Evolutionary conservation across 35 echinoderm and acorn worm species (phyloP).

Genomic region (Chiridota heheva): DNA sequence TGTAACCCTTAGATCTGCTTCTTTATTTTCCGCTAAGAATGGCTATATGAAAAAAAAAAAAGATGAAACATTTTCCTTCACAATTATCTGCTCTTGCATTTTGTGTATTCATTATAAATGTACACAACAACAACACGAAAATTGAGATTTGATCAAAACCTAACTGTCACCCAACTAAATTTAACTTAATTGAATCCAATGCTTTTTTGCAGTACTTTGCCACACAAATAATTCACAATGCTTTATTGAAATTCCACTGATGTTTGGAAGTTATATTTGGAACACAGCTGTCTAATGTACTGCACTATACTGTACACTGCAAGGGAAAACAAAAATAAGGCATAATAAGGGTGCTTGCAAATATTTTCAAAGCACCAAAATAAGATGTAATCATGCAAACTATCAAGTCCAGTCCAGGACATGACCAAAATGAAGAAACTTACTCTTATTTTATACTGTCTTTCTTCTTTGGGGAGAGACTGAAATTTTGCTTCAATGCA

Average conservation of each 20-base stretch:
- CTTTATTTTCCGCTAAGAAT: conserved; percentile 67
- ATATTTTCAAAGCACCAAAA: too few relatives aligned
- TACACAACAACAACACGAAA: neutral
- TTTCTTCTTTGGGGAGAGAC: conserved; percentile 63
- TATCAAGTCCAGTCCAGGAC: neutral
- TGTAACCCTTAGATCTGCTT: conserved; percentile 66
- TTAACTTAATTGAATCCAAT: neutral
- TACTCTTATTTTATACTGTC: conserved; percentile 79
- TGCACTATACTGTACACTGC: too few relatives aligned
- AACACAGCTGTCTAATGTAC: too few relatives aligned
- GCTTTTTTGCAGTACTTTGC: neutral
- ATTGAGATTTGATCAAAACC: neutral
- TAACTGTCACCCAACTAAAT: neutral
- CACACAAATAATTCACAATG: neutral
- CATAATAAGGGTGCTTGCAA: too few relatives aligned
- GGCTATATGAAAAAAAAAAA: conserved; percentile 29
- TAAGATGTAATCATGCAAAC: too few relatives aligned
- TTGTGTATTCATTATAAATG: neutral
- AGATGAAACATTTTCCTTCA: too few relatives aligned
- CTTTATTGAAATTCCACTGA: too few relatives aligned
- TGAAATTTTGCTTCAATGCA: conserved; percentile 69
- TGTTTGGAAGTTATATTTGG: too few relatives aligned
- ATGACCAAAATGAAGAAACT: neutral
- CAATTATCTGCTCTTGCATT: neutral
- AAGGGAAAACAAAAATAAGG: too few relatives aligned